Evolutionary conservation across 1,140 invertebrate species (phyloP), one percentile per base, ranked within the genome.

Genomic region (Neodiprion pinetum): DNA sequence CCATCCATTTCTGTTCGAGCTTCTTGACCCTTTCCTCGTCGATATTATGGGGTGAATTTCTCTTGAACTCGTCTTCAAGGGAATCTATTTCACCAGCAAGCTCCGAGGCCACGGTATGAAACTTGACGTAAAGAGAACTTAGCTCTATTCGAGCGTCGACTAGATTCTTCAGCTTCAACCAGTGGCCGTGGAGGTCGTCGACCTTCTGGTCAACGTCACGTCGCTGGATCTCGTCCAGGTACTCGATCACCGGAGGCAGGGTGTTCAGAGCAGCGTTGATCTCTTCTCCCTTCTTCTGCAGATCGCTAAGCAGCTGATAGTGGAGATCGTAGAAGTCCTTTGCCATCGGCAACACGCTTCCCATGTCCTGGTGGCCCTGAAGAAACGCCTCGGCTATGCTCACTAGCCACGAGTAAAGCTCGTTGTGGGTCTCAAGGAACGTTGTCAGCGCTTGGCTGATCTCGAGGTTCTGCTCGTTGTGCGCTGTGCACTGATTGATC

Each of bases 281-380:
- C 14, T 86, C 86, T 1, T 79, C 75, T 0, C 75, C 80, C 71
- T 88, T 88, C 80, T 94, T 94, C 86, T 93, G 91, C 72, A 96
- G 87, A 85, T 96, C 95, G 81, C 91, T 91, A 76, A 94, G 90
- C 12, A 96, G 84, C 82, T 94, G 92, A 77, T 93, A 91, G 84
- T 96, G 95, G 75, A 94, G 87, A 81, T 94, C 90, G 65, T 95
- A 89, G 83, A 96, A 96, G 82, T 95, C 93, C 79, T 92, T 91
- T 21, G 94, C 93, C 86, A 92, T 91, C 49, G 90, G 84, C 67
- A 94, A 86, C 85, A 92, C 92, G 48, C 90, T 91, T 48, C 95
- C 95, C 92, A 96, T 93, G 77, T 95, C 92, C 74, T 92, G 91
- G 81, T 95, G 93, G 40, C 93, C 92, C 77, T 92, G 91, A 8